Base-by-base conservation (phyloP, 2,888 invertebrate species). In the Hecatera dysodea region DNA sequence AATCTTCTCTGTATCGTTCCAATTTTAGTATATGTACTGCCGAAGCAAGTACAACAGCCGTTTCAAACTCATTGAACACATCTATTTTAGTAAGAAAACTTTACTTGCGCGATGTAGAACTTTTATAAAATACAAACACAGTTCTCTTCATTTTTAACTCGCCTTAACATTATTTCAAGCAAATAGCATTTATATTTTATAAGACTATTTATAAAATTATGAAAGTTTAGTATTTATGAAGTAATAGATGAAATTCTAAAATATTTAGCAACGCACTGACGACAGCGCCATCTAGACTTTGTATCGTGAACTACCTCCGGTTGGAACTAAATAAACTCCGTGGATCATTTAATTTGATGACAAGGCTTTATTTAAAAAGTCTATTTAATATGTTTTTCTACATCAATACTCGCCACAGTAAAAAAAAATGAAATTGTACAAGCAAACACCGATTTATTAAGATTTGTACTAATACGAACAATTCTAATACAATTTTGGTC, bases 11-110 rank as follows among this genome's bases (percentile, higher is more conserved):
- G 89, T 90, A 90, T 90, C 90, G 90, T 90, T 90, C 90, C 90
- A 90, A 90, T 90, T 90, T 90, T 90, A 90, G 90, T 90, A 90
- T 90, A 90, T 90, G 90, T 90, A 90, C 90, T 91, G 90, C 90
- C 90, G 90, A 90, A 90, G 90, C 90, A 90, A 90, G 90, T 90
- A 90, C 90, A 82, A 0, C 24, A 0, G 2, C 0, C 0, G 0
- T 0, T 0, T 0, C 0, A 0, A 15, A 36, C 4, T 44, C 22
- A 17, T 36, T 19, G 2, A 6, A 62, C 0, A 1, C 0, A 0
- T 48, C 0, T 0, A 29, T 53, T 0, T 0, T 1, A 0, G 0
- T 0, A 8, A 2, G 15, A 67, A 61, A 71, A 78, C 0, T 24
- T 27, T 9, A 11, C 22, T 27, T 57, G 64, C 19, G 72, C 33